A percentile compares a stretch with the other conserved stretches of the same genome.
Evolutionary conservation across 2,797 vertebrate genomes (phyloP).

Genomic region (Enteromius viviparus): DNA sequence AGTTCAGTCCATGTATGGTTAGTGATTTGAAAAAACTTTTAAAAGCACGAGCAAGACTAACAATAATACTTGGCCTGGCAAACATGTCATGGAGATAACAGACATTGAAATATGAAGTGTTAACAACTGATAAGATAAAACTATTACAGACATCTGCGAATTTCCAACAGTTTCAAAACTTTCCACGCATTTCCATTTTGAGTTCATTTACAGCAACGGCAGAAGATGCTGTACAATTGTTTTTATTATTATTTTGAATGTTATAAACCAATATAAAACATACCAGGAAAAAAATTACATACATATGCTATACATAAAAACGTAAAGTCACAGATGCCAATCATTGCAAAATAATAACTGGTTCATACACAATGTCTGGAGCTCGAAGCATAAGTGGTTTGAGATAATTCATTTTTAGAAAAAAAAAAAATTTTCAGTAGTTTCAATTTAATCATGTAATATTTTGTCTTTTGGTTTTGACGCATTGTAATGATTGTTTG

Average conservation of each 20-base stretch:
- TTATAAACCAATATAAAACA: constrained; percentile 47
- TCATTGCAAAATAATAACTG: neutral
- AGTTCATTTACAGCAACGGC: neutral
- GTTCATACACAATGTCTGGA: neutral
- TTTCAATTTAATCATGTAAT: neutral
- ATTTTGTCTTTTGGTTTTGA: neutral
- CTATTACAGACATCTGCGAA: neutral
- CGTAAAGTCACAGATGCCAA: constrained; percentile 15
- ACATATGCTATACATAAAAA: constrained; percentile 43
- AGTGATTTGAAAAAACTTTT: neutral
- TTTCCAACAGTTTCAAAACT: neutral
- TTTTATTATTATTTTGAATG: constrained; percentile 23
- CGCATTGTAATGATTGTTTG: neutral
- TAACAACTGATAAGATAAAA: constrained; percentile 8
- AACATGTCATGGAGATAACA: neutral
- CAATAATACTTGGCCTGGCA: neutral
- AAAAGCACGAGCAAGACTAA: neutral
- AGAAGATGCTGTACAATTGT: constrained; percentile 13
- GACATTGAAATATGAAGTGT: neutral
- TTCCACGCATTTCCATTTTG: neutral
- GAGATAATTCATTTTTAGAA: neutral
- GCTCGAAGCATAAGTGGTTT: constrained; percentile 18
- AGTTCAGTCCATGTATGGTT: neutral
- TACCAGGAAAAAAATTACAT: constrained; percentile 12
- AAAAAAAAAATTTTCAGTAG: constrained; percentile 8